Evolutionary conservation across 1,140 invertebrate genomes (phyloP).

Genomic region (Pygmarrhopalites habei): DNA sequence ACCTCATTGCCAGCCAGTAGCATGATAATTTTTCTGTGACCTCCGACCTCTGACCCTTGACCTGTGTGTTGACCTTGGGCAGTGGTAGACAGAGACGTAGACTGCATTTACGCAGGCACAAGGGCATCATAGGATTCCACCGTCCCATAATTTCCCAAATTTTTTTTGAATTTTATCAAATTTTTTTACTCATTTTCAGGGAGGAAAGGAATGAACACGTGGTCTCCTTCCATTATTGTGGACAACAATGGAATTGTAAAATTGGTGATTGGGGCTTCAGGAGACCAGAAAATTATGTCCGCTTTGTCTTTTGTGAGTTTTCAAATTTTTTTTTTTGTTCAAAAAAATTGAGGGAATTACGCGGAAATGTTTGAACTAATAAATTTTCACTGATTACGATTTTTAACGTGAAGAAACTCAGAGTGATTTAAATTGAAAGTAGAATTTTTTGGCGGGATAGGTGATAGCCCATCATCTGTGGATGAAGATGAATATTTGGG

Average conservation of each 20-base stretch:
- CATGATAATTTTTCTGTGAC: no score
- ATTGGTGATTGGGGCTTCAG: slow-evolving; percentile 81
- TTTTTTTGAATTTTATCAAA: no score
- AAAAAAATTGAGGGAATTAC: neutral
- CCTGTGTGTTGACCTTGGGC: no score
- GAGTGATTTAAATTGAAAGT: neutral
- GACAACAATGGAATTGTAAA: slow-evolving; percentile 63
- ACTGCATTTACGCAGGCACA: no score
- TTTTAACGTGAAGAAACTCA: neutral
- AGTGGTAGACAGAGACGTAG: no score
- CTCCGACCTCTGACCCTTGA: no score
- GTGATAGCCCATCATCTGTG: slow-evolving; percentile 73
- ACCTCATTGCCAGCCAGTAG: no score
- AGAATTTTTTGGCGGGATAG: slow-evolving; percentile 45
- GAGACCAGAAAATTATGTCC: slow-evolving; percentile 83
- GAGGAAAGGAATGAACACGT: slow-evolving; percentile 85
- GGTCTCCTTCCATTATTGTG: slow-evolving; percentile 76
- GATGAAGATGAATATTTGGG: slow-evolving; percentile 75
- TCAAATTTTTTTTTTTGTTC: slow-evolving; percentile 39
- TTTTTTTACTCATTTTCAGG: slow-evolving; percentile 43
- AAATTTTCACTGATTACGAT: neutral
- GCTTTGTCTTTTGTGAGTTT: slow-evolving; percentile 59
- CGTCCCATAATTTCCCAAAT: no score
- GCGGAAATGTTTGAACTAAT: neutral
- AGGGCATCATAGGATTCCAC: no score